Conservation (phyloP, 2,888 invertebrate genomes). For the Diadegma fenestrale region DNA sequence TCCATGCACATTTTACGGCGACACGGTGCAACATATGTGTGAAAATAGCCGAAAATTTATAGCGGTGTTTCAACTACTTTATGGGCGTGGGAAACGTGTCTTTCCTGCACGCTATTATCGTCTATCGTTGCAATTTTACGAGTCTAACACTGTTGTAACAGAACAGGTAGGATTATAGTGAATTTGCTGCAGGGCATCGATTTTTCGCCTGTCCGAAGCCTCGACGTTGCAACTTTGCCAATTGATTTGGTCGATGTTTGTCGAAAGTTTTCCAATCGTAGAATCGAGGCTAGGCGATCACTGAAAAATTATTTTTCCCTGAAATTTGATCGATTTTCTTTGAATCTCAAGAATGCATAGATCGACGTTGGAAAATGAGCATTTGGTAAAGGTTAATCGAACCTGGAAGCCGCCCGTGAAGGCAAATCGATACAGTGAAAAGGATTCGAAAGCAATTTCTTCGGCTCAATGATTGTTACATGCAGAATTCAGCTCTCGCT, state of each 20-base stretch:
- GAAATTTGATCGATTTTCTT: slow-evolving; percentile 52
- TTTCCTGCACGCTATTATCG: slow-evolving; percentile 56
- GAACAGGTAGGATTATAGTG: slow-evolving; percentile 30
- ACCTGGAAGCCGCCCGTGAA: slow-evolving; percentile 19
- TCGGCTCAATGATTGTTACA: slow-evolving; percentile 55
- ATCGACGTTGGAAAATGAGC: slow-evolving; percentile 26
- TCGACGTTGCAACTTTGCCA: background rate
- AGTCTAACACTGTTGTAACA: slow-evolving; percentile 32
- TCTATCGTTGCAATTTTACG: slow-evolving; percentile 54
- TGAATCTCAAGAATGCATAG: slow-evolving; percentile 37
- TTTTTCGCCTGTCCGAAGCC: slow-evolving; percentile 8
- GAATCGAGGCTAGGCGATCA: slow-evolving; percentile 17
- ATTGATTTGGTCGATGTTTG: slow-evolving; percentile 36
- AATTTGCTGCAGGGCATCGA: background rate
- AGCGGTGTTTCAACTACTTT: slow-evolving; percentile 70
- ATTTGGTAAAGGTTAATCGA: slow-evolving; percentile 58
- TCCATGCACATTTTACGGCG: slow-evolving; percentile 25
- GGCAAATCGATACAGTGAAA: slow-evolving; percentile 3
- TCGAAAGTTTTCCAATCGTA: slow-evolving; percentile 39
- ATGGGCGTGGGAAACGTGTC: slow-evolving; percentile 67
- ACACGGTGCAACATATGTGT: slow-evolving; percentile 21
- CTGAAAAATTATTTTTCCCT: slow-evolving; percentile 23
- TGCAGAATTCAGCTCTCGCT: slow-evolving; percentile 34
- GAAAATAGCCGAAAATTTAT: slow-evolving; percentile 74
- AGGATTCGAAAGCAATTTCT: slow-evolving; percentile 42